Percentiles rank a stretch among this genome's conserved stretches.
phyloP scores from a whole-genome alignment of 1,140 invertebrate species.

The Coptotermes formosanus region DNA sequence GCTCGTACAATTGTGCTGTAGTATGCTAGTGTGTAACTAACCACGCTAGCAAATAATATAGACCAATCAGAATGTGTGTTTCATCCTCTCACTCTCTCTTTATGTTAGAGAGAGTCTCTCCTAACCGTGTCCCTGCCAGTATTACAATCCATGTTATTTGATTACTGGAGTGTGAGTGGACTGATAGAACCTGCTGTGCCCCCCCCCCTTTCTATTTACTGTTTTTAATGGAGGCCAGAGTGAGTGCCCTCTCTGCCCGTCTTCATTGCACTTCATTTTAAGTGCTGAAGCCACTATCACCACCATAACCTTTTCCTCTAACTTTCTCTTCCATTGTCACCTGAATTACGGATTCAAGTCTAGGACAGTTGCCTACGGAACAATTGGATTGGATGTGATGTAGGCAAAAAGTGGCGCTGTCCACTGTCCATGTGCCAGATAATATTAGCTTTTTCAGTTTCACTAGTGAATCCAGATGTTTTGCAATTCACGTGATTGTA shows the following conservation, averaged over 20 bases:
- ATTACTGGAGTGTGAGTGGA: background rate
- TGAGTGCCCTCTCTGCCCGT: background rate
- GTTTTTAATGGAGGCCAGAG: slow-evolving; percentile 6
- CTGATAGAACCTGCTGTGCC: background rate
- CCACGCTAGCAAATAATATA: slow-evolving; percentile 8
- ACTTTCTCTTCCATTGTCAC: slow-evolving; percentile 15
- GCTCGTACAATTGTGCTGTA: background rate
- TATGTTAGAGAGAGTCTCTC: background rate
- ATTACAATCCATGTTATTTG: slow-evolving; percentile 7
- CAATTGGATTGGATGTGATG: background rate
- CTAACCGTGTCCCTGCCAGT: background rate
- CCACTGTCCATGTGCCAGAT: background rate
- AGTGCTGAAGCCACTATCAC: background rate
- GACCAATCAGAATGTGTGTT: slow-evolving; percentile 11
- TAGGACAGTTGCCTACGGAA: background rate
- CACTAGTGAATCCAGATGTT: too few species aligned
- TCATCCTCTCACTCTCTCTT: background rate
- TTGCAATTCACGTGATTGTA: too few species aligned
- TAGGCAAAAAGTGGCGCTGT: background rate
- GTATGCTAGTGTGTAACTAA: background rate
- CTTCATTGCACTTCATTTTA: slow-evolving; percentile 15
- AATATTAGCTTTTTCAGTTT: background rate
- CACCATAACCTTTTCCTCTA: background rate
- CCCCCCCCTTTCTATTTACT: background rate
- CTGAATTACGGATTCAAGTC: slow-evolving; percentile 6